Base-by-base conservation (phyloP, 1,140 invertebrate genomes). In the Penaeus vannamei region DNA sequence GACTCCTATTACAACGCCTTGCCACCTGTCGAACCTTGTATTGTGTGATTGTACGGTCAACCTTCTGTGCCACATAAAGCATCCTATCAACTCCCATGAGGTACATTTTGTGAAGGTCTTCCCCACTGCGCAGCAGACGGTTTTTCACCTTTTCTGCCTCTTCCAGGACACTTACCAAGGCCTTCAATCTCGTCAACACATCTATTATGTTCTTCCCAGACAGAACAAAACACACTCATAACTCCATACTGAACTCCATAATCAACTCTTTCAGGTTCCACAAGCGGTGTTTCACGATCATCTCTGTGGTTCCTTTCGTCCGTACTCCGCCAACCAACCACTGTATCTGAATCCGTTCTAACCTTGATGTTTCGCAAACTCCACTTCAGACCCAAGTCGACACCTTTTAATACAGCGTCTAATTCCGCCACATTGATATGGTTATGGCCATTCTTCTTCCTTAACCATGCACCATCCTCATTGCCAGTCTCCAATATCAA, bases 321-420 rank as follows among this genome's bases (percentile, higher is more conserved):
- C 26, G 53, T 7, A 83, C 36, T 61, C 81, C 61, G 10, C 53
- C 81, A 83, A 12, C 81, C 81, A 61, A 60, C 8, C 81, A 83
- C 81, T 59, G 81, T 83, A 17, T 46, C 1, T 22, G 81, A 83
- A 61, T 83, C 81, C 19, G 81, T 83, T 23, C n/a, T 10, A 42
- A 20, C 20, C 20, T 61, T n/a, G 26, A 83, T n/a, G 17, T 61
- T 61, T 61, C 26, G 2, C 81, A 84, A 36, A 36, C 26, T 26
- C 81, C 81, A 84, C 81, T 84, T 84, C 53, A 84, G 8, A 26
- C n/a, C 81, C n/a, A 84, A 36, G 53, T 59, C 62, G 26, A 84
- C 81, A 20, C 81, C 81, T 26, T 84, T 84, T 29, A 64, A 26
- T 23, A 84, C 59, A 26, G 81, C 81, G 26, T 84, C 81, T 20